Percentiles rank a stretch among this genome's conserved stretches.
Evolutionary conservation across 2,888 invertebrate genomes (phyloP).

Genomic region (Notodonta ziczac): DNA sequence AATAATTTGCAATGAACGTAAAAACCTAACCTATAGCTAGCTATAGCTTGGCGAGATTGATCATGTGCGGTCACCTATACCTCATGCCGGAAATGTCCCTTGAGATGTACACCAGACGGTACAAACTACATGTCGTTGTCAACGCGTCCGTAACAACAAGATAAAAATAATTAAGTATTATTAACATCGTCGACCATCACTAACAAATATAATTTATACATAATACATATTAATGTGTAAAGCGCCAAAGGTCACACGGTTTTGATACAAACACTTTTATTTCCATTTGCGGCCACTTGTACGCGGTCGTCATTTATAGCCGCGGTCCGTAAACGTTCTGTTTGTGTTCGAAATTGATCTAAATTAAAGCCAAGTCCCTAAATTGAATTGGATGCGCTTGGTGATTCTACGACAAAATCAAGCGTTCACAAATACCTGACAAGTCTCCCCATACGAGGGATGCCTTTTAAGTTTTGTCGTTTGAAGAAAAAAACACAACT

Average conservation of each 20-base stretch:
- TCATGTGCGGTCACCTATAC: too few species aligned
- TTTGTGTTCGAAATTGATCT: slow-evolving; percentile 53
- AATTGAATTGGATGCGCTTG: slow-evolving; percentile 52
- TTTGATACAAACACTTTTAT: slow-evolving; percentile 17
- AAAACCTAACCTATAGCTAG: too few species aligned
- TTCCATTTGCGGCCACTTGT: slow-evolving; percentile 25
- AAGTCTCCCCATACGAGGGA: too few species aligned
- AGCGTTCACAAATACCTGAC: neutral
- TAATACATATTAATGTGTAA: slow-evolving; percentile 11
- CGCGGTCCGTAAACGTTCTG: slow-evolving; percentile 34
- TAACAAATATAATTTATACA: neutral
- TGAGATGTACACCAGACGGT: too few species aligned
- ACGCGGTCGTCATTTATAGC: slow-evolving; percentile 14
- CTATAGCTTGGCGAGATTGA: too few species aligned
- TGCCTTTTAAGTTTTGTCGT: too few species aligned
- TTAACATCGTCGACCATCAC: neutral
- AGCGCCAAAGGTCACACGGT: slow-evolving; percentile 26
- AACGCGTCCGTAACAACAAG: neutral
- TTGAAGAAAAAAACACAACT: too few species aligned
- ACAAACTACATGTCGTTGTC: too few species aligned
- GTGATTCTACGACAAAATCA: slow-evolving; percentile 17
- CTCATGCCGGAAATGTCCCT: too few species aligned
- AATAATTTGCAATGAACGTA: too few species aligned
- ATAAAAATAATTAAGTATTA: neutral
- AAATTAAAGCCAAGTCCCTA: slow-evolving; percentile 52